phyloP scores from a whole-genome alignment of 2,113 vertebrate genomes.

The Melanerpes formicivorus region DNA sequence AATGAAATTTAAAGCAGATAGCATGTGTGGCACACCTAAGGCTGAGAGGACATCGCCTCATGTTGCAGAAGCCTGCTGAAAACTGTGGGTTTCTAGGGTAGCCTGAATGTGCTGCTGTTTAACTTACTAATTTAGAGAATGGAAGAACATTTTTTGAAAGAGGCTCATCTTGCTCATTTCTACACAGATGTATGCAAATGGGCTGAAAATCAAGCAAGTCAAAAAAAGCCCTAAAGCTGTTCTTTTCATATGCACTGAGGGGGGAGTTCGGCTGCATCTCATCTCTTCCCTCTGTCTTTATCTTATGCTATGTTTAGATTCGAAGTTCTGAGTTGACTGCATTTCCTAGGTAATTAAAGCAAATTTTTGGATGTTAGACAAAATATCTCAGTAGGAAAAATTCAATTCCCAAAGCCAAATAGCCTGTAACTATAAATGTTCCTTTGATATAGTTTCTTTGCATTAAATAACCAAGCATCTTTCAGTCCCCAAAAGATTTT shows the following conservation, averaged over 20 bases:
- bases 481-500: slow-evolving; percentile 11
- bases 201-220: slow-evolving; percentile 61
- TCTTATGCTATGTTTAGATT: slow-evolving; percentile 68
- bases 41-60: not conserved
- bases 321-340: slow-evolving; percentile 60
- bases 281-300: slow-evolving; percentile 68
- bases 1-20: not conserved
- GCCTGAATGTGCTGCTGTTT: slow-evolving; percentile 33
- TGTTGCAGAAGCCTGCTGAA: slow-evolving; percentile 2
- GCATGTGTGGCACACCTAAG: not conserved
- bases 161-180: slow-evolving; percentile 50
- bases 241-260: slow-evolving; percentile 56
- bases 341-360: slow-evolving; percentile 72
- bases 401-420: slow-evolving; percentile 67
- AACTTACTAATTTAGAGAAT: slow-evolving; percentile 59
- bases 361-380: slow-evolving; percentile 72
- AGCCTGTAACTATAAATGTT: slow-evolving; percentile 67
- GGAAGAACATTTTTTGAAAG: slow-evolving; percentile 37
- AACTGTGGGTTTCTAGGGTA: slow-evolving; percentile 30
- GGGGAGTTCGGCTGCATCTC: slow-evolving; percentile 52
- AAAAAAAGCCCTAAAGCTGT: slow-evolving; percentile 66
- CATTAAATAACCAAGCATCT: slow-evolving; percentile 63
- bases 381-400: slow-evolving; percentile 68
- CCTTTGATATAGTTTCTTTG: slow-evolving; percentile 65
- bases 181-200: slow-evolving; percentile 69